These are phyloP conservation scores for Caenorhabditis doughertyi DNA, from an alignment of 2,888 invertebrate species.

Conservation along the genomic window DNA sequence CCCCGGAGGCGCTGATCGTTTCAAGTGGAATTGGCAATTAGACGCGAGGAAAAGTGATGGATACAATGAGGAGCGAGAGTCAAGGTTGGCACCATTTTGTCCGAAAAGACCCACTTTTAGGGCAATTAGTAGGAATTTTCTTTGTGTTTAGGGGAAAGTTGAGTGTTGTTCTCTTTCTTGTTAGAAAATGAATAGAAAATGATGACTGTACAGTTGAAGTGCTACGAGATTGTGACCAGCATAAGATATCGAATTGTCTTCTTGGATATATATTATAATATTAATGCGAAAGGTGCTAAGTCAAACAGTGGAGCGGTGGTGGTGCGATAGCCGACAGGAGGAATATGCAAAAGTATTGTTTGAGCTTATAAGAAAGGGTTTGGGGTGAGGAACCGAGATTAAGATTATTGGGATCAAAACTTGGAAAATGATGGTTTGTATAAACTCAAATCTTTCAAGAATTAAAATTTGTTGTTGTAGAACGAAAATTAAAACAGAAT, in stretches of 20 bases:
- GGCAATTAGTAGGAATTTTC: constrained; percentile 40
- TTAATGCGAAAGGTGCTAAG: constrained; percentile 59
- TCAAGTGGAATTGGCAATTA: constrained; percentile 64
- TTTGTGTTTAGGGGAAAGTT: neutral
- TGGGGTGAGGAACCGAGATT: neutral
- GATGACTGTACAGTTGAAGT: constrained; percentile 3
- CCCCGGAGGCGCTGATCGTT: constrained; percentile 47
- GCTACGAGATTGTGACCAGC: constrained; percentile 2
- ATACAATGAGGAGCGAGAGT: constrained; percentile 41
- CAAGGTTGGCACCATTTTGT: constrained; percentile 52
- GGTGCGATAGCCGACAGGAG: constrained; percentile 16
- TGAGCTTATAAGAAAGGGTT: constrained; percentile 23
- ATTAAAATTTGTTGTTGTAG: neutral
- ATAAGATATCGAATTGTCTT: constrained; percentile 34
- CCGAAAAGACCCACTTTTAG: constrained; percentile 49
- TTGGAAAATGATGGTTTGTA: neutral
- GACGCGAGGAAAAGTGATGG: constrained; percentile 1
- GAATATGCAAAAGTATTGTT: constrained; percentile 37
- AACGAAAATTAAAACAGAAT: no score
- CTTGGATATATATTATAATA: constrained; percentile 41
- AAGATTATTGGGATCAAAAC: constrained; percentile 4
- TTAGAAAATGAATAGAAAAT: neutral
- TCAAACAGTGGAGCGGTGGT: constrained; percentile 38
- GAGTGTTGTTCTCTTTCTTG: constrained; percentile 7
- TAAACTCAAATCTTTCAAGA: neutral